Conservation (phyloP, 2,888 invertebrate genomes). For the Ctena decussata region DNA sequence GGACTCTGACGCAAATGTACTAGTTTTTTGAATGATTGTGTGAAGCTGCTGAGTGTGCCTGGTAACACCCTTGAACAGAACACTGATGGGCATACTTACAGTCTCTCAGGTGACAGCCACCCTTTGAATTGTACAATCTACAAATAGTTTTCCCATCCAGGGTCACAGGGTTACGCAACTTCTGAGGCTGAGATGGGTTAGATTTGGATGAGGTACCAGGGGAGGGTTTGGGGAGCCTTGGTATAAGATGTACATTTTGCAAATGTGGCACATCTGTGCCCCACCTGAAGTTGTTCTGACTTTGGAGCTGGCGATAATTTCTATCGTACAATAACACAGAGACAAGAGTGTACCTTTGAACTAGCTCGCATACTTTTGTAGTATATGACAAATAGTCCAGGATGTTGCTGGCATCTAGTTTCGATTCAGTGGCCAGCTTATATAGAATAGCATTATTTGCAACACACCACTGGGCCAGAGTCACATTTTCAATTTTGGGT, state of each 20-base stretch:
- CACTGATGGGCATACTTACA: not conserved
- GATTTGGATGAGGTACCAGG: too few species aligned
- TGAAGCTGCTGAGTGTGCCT: not conserved
- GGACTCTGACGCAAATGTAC: not conserved
- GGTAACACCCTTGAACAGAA: not conserved
- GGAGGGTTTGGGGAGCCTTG: not conserved
- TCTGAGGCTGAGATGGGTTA: not conserved
- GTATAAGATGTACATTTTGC: not conserved
- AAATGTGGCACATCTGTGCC: not conserved
- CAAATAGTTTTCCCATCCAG: not conserved
- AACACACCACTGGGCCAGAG: too few species aligned
- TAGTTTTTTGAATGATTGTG: conserved; percentile 1
- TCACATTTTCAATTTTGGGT: too few species aligned
- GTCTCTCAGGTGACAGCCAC: not conserved
- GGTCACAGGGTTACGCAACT: not conserved
- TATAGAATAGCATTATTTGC: not conserved
- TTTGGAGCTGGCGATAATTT: not conserved
- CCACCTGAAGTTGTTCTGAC: not conserved
- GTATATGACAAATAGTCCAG: conserved; percentile 14
- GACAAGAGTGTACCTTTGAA: not conserved
- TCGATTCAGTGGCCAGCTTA: not conserved
- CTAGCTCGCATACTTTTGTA: too few species aligned
- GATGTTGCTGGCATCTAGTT: not conserved
- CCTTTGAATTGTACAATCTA: not conserved
- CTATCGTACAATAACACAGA: conserved; percentile 13